A percentile compares a stretch with the other conserved stretches of the same genome.
phyloP scores from a whole-genome alignment of 92 coral and sea anemone species.

The Bergia puertoricense region DNA sequence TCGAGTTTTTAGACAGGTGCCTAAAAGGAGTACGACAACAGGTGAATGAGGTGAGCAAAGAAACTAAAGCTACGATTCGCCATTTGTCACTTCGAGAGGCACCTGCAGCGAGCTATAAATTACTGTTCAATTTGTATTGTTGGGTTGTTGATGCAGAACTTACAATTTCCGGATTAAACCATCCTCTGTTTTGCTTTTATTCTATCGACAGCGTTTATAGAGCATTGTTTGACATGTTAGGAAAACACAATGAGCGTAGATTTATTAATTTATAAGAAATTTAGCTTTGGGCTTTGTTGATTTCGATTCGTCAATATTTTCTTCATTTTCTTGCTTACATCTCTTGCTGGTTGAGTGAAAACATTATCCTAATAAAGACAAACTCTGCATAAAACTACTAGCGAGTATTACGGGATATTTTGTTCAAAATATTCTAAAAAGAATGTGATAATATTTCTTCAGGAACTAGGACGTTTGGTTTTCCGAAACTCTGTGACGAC shows the following conservation, averaged over 20 bases:
- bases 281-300: slow-evolving; percentile 57
- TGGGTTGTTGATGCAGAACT: slow-evolving; percentile 60
- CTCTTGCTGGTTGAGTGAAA: slow-evolving; percentile 3
- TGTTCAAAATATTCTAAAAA: background rate
- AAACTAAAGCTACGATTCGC: slow-evolving; percentile 30
- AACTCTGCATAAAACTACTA: background rate
- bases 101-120: slow-evolving; percentile 83
- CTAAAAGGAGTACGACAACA: slow-evolving; percentile 37
- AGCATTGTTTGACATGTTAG: slow-evolving; percentile 64
- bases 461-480: slow-evolving; percentile 10
- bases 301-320: background rate
- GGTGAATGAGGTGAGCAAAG: slow-evolving; percentile 35
- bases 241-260: slow-evolving; percentile 53
- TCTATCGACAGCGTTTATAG: slow-evolving; percentile 56
- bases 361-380: slow-evolving; percentile 1
- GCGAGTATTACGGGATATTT: background rate
- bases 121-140: slow-evolving; percentile 74
- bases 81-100: slow-evolving; percentile 55
- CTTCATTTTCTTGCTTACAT: background rate
- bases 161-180: slow-evolving; percentile 80
- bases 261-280: slow-evolving; percentile 55
- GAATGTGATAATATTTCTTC: background rate
- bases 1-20: slow-evolving; percentile 42
- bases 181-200: slow-evolving; percentile 76
- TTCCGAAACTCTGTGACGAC: slow-evolving; percentile 10